Conservation (phyloP, 1,140 invertebrate species). For the Drosophila miranda region DNA sequence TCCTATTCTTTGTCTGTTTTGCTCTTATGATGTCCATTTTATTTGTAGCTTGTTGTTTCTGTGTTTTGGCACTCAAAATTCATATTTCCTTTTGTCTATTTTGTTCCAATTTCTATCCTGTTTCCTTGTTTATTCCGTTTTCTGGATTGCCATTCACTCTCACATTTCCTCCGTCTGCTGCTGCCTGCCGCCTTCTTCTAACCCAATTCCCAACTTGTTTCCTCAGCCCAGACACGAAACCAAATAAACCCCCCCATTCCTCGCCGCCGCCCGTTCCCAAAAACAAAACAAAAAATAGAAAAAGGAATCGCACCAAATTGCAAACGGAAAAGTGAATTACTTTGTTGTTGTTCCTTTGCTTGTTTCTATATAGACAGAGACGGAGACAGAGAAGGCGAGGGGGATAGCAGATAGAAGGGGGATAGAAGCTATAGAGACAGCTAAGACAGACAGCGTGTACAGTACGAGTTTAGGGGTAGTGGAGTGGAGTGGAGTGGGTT, state of each 20-base stretch:
- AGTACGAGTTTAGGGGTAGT: too few relatives aligned
- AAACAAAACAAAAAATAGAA: background rate
- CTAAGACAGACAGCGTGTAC: constrained; percentile 10
- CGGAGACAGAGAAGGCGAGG: constrained; percentile 11
- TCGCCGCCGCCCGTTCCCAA: too few relatives aligned
- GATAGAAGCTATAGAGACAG: constrained; percentile 13
- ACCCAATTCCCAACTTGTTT: constrained; percentile 11
- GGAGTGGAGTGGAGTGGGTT: too few relatives aligned
- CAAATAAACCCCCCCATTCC: constrained; percentile 31
- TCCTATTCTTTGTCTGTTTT: too few relatives aligned
- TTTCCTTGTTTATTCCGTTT: constrained; percentile 1
- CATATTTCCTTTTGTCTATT: too few relatives aligned
- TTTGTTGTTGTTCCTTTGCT: constrained; percentile 37
- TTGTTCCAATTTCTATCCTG: too few relatives aligned
- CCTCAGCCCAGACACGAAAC: constrained; percentile 1
- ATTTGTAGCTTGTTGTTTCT: too few relatives aligned
- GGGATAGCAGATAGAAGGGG: background rate
- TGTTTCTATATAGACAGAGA: background rate
- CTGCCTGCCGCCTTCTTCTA: background rate
- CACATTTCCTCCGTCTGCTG: too few relatives aligned
- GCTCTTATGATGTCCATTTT: too few relatives aligned
- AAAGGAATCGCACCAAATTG: constrained; percentile 32
- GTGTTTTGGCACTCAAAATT: too few relatives aligned
- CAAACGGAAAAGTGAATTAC: constrained; percentile 53
- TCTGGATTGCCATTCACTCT: background rate